These are phyloP conservation scores for Melanotaenia pygmaea DNA, from an alignment of 2,797 vertebrate species.

Conservation along the genomic window DNA sequence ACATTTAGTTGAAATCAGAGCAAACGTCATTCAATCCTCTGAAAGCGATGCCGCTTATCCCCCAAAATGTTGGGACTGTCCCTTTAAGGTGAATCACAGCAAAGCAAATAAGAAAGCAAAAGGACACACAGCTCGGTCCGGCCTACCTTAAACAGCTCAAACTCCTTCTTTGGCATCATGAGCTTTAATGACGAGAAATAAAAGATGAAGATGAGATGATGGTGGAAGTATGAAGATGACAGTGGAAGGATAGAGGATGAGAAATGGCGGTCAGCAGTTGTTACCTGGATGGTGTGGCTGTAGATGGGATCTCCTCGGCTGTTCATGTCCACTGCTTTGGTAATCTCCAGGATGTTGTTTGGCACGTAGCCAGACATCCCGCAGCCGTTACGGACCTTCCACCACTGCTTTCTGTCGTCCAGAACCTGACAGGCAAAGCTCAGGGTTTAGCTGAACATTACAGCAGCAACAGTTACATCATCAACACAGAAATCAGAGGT, in stretches of 20 bases:
- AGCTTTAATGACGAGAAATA: constrained; percentile 83
- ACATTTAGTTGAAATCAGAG: too few species aligned
- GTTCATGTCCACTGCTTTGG: constrained; percentile 80
- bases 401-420: constrained; percentile 97
- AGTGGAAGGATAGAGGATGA: background rate
- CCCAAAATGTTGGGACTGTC: constrained; percentile 39
- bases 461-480: too few species aligned
- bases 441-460: background rate
- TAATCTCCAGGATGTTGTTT: constrained; percentile 95
- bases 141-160: constrained; percentile 99
- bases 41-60: too few species aligned
- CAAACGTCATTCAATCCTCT: too few species aligned
- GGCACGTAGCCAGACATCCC: constrained; percentile 93
- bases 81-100: constrained; percentile 45
- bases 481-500: too few species aligned
- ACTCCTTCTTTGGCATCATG: constrained; percentile 99
- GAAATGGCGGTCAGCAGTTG: background rate
- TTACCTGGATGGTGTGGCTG: constrained; percentile 91
- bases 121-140: background rate
- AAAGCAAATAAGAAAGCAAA: constrained; percentile 15
- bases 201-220: constrained; percentile 10
- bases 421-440: constrained; percentile 85
- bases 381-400: constrained; percentile 90
- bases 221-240: background rate
- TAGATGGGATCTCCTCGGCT: constrained; percentile 86